Evolutionary conservation across 2,797 vertebrate genomes (phyloP), one percentile per base, ranked within the genome.

Genomic region (Meda fulgida): DNA sequence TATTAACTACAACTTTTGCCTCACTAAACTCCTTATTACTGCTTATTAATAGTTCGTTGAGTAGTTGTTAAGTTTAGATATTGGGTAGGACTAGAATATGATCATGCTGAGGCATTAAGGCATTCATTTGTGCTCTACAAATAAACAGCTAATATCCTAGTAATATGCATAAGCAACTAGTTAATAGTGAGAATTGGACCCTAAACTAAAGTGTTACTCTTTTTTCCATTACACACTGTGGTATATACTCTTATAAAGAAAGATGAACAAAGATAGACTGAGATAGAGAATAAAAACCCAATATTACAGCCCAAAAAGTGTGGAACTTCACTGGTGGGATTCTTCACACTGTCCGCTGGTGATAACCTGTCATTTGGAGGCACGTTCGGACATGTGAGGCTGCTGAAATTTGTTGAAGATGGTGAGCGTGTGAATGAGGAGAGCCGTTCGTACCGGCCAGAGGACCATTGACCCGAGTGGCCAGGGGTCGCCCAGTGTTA

Each of bases 381-480:
- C 84, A 87, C 40, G 86, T 75, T 23, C 5, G 46, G 55, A 46
- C 81, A n/a, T 73, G 83, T 78, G 83, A 55, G 21, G 65, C 63
- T 58, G 65, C 75, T 58, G 83, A 55, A 58, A 66, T 83, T 48
- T 38, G 81, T 73, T 48, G 40, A 34, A 10, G 71, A 31, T n/a
- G 69, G 78, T 63, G 79, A 31, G 76, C 5, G 51, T 66, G 72
- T 67, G 43, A 40, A 67, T 72, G 40, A 87, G 23, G 53, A 77
- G 73, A 80, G 46, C 13, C 46, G 36, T 70, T 53, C 29, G 21
- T 81, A 85, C 77, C 80, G 87, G 76, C 84, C 38, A 2, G 60
- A 23, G 77, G 86, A 86, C 78, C 81, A 83, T 84, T 93, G 93
- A 94, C 93, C 92, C 91, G 92, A 91, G 90, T 89, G 79, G 89